Percentiles rank a stretch among this genome's conserved stretches.
phyloP scores from a whole-genome alignment of 2,113 vertebrate genomes.

The Halichoerus grypus region DNA sequence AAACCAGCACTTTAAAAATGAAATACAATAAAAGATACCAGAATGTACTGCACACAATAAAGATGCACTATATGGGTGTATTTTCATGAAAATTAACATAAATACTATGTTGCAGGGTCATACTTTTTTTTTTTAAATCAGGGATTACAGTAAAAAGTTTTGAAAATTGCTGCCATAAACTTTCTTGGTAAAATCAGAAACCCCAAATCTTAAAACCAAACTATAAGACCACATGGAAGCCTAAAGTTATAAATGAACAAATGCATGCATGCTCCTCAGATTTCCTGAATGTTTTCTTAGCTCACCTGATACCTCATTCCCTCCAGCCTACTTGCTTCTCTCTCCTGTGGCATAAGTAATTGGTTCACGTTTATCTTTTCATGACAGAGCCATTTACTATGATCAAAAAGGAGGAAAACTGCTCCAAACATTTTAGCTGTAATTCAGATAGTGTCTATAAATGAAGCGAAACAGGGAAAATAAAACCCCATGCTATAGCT shows the following conservation, averaged over 20 bases:
- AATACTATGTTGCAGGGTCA: neutral
- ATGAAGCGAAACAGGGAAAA: neutral
- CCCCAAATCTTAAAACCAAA: neutral
- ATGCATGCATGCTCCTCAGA: neutral
- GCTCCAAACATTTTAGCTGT: neutral
- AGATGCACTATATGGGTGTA: neutral
- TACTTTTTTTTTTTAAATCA: neutral
- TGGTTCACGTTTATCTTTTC: slow-evolving; percentile 23
- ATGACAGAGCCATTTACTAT: slow-evolving; percentile 8
- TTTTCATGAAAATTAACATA: neutral
- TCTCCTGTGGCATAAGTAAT: neutral
- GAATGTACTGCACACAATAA: neutral
- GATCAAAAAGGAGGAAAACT: neutral
- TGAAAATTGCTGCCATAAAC: neutral
- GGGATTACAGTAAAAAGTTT: slow-evolving; percentile 2
- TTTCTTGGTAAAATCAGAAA: slow-evolving; percentile 47
- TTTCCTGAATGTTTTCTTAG: neutral
- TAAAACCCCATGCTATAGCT: neutral
- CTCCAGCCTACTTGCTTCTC: neutral
- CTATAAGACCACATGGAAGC: neutral
- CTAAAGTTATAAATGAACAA: neutral
- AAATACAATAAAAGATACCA: neutral
- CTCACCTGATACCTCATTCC: neutral
- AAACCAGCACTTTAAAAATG: slow-evolving; percentile 29
- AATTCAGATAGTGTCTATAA: slow-evolving; percentile 7